These are phyloP conservation scores for Catharus fuscescens DNA, from an alignment of 2,113 vertebrate genomes.

Conservation along the genomic window DNA sequence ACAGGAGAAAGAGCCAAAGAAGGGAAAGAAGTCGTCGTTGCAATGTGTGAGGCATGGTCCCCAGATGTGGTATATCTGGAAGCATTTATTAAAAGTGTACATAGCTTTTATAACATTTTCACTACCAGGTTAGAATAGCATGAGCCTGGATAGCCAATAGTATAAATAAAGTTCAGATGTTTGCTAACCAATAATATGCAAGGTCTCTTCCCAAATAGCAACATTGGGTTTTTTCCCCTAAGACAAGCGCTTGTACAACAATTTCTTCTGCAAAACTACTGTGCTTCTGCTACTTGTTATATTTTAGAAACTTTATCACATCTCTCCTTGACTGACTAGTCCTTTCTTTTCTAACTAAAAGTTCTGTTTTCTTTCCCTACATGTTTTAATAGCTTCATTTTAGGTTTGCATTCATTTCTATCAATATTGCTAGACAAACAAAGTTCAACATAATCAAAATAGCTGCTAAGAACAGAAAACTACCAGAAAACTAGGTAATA, in stretches of 20 bases:
- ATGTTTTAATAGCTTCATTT: background rate
- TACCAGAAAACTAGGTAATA: background rate
- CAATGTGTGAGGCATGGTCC: accelerated
- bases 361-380: background rate
- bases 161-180: background rate
- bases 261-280: background rate
- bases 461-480: background rate
- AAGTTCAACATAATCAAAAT: background rate
- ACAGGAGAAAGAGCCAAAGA: background rate
- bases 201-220: background rate
- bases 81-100: background rate
- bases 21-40: background rate
- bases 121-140: background rate
- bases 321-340: background rate
- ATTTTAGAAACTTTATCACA: background rate
- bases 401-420: background rate
- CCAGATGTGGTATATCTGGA: background rate
- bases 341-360: background rate
- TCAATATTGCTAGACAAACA: background rate
- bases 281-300: background rate
- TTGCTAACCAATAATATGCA: background rate
- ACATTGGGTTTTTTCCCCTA: background rate
- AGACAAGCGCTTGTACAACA: background rate
- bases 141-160: background rate
- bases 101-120: background rate